Base-by-base conservation (phyloP, 2,113 vertebrate genomes). In the Platycercus adscitus region DNA sequence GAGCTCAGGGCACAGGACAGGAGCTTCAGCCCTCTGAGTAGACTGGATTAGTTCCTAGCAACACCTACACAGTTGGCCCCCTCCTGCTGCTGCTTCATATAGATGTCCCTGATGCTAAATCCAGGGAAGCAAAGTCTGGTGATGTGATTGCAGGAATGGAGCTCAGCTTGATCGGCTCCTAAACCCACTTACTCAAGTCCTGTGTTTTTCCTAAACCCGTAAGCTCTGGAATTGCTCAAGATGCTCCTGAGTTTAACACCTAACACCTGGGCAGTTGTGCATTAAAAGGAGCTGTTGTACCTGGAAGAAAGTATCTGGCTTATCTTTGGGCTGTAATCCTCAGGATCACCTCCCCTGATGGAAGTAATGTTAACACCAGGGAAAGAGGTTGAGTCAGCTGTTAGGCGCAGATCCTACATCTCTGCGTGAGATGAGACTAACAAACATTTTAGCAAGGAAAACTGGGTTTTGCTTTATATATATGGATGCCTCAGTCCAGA, bases 11-110 rank as follows among this genome's bases (percentile, higher is more conserved):
- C 49, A 18, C 86, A 86, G 92, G 68, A 95, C 68, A 61, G 49
- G 3, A 63, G 44, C 66, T 95, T 69, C 94, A 82, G 4, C 70
- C 28, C 29, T 24, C 53, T 1, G 18, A 71, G 80, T 13, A 84
- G 88, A 28, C 65, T 60, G 69, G 83, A 91, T 95, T 92, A 89
- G 29, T 56, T 95, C 55, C 80, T 65, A 49, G 84, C 69, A 65
- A n/a, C 87, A 23, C 61, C 80, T 84, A 53, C 15, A 63, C 31
- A 44, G 84, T 76, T 53, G 49, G 46, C 0, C 13, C 41, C 46
- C 75, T 94, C 79, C 66, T 73, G 87, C 70, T 95, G 31, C 70
- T 72, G 58, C 37, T 70, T 79, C 15, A 9, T 61, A 9, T 69
- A 12, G 19, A 0, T 41, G 35, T 87, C 95, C 56, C 87, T 46